phyloP scores from a whole-genome alignment of 2,113 vertebrate genomes.

The Carettochelys insculpta region DNA sequence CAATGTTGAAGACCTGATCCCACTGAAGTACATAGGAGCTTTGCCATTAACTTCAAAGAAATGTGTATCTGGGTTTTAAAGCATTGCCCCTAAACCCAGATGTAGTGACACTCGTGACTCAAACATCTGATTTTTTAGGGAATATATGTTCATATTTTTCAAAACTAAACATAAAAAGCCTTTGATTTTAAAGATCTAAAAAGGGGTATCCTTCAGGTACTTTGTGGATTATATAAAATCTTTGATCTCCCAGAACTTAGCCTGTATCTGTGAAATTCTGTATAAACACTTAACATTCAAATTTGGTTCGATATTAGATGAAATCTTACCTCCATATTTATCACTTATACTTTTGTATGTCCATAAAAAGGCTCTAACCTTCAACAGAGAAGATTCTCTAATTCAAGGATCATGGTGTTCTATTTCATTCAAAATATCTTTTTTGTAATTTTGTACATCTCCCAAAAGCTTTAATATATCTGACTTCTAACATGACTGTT shows the following conservation, averaged over 20 bases:
- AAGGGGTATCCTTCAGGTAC: slow-evolving; percentile 60
- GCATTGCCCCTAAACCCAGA: neutral
- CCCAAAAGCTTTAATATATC: slow-evolving; percentile 65
- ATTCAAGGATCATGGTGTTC: neutral
- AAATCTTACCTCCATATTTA: slow-evolving; percentile 54
- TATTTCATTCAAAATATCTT: slow-evolving; percentile 28
- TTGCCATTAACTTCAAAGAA: neutral
- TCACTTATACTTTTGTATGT: slow-evolving; percentile 40
- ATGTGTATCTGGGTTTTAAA: neutral
- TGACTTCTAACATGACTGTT: slow-evolving; percentile 47
- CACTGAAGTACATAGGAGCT: neutral
- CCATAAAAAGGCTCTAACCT: slow-evolving; percentile 13
- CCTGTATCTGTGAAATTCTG: slow-evolving; percentile 78
- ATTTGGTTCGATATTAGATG: slow-evolving; percentile 77
- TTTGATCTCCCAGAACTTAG: slow-evolving; percentile 76
- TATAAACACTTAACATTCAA: slow-evolving; percentile 44
- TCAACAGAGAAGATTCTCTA: slow-evolving; percentile 26
- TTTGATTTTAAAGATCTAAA: neutral
- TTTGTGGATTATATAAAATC: slow-evolving; percentile 49
- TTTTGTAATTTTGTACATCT: slow-evolving; percentile 59
- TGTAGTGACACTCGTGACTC: neutral
- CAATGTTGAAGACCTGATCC: neutral
- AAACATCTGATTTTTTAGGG: neutral
- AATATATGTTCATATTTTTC: neutral
- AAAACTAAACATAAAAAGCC: neutral